Percentiles rank a stretch among this genome's conserved stretches.
phyloP scores from a whole-genome alignment of 2,888 invertebrate species.

The Drosophila histrio region DNA sequence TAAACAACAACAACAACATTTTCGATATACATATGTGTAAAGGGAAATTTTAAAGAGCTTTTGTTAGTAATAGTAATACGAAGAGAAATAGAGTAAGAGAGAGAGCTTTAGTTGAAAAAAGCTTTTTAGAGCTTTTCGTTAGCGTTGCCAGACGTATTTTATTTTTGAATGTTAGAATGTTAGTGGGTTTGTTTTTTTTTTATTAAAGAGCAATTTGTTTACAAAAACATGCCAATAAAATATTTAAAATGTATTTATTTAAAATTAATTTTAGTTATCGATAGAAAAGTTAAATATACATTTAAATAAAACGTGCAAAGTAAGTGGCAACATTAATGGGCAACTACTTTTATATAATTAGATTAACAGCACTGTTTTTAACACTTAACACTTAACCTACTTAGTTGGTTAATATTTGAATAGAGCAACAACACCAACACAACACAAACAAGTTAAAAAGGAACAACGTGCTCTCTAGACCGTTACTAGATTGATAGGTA shows the following conservation, averaged over 20 bases:
- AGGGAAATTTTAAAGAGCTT: constrained; percentile 16
- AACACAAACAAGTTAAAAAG: constrained; percentile 30
- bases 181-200: neutral
- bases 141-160: constrained; percentile 30
- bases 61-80: constrained; percentile 32
- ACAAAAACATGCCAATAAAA: constrained; percentile 63
- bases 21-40: neutral
- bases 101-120: constrained; percentile 35
- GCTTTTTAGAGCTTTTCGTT: constrained; percentile 41
- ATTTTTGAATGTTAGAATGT: constrained; percentile 2
- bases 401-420: constrained; percentile 12
- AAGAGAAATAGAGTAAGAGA: constrained; percentile 12
- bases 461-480: constrained; percentile 48
- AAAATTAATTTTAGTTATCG: neutral
- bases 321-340: constrained; percentile 1
- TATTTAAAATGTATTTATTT: constrained; percentile 11
- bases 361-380: constrained; percentile 32
- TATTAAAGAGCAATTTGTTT: constrained; percentile 2
- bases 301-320: constrained; percentile 43
- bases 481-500: constrained; percentile 28
- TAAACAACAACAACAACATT: constrained; percentile 29
- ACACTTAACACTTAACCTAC: constrained; percentile 9
- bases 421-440: constrained; percentile 47
- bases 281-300: constrained; percentile 16
- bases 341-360: constrained; percentile 25